These are phyloP conservation scores for Laticauda colubrina DNA, from an alignment of 2,113 vertebrate species.

Conservation along the genomic window DNA sequence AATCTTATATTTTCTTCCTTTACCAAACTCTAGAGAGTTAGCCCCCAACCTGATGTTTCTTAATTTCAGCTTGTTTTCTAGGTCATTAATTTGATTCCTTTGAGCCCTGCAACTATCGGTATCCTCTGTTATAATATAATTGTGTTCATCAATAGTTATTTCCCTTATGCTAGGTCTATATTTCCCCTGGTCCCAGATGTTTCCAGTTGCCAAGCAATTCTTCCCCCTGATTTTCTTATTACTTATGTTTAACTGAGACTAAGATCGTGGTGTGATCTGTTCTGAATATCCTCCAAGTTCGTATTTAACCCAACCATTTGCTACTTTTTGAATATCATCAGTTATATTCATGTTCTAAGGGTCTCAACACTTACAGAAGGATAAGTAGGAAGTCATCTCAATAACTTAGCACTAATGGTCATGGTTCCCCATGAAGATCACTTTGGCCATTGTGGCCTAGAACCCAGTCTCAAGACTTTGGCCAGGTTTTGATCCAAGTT, in stretches of 20 bases:
- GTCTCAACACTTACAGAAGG: not conserved
- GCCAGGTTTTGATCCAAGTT: not conserved
- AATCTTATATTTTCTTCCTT: constrained; percentile 32
- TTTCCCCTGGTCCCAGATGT: constrained; percentile 26
- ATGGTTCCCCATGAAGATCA: not conserved
- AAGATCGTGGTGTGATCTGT: constrained; percentile 9
- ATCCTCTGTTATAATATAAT: constrained; percentile 55
- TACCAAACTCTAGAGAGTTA: constrained; percentile 42
- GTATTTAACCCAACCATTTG: constrained; percentile 24
- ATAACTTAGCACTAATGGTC: not conserved
- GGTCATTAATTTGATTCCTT: constrained; percentile 64
- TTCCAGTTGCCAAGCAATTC: constrained; percentile 40
- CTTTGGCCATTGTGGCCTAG: not conserved
- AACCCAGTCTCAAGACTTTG: not conserved
- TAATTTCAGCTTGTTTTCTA: constrained; percentile 70
- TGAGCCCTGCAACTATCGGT: constrained; percentile 48
- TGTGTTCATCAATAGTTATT: constrained; percentile 59
- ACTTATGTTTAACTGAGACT: constrained; percentile 10
- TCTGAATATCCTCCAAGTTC: constrained; percentile 31
- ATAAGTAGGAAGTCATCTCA: not conserved
- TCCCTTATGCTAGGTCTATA: constrained; percentile 40
- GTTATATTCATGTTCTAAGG: not conserved
- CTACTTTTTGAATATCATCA: constrained; percentile 17
- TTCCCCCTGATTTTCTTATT: constrained; percentile 23
- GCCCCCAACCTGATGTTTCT: constrained; percentile 57